Evolutionary conservation across 2,888 invertebrate species (phyloP), one percentile per base, ranked within the genome.

Genomic region (Brachynemurus nebulosus): DNA sequence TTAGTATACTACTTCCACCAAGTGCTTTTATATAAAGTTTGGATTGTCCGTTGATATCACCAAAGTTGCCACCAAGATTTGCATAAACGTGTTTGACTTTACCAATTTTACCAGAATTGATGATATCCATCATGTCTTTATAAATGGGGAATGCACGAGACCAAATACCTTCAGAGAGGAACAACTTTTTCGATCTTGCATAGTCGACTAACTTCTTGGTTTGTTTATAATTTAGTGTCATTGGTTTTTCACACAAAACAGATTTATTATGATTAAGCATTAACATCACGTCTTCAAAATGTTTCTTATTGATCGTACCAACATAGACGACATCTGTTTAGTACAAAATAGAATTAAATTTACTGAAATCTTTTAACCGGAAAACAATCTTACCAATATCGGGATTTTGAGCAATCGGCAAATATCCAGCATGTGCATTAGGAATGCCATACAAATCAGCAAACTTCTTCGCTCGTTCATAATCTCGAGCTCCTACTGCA

Each of bases 81-180:
- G n/a, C n/a, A n/a, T n/a, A n/a, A n/a, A n/a, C n/a, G n/a, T n/a
- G n/a, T n/a, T n/a, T n/a, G n/a, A n/a, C n/a, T n/a, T n/a, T n/a
- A n/a, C n/a, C n/a, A n/a, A n/a, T n/a, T n/a, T n/a, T n/a, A n/a
- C n/a, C n/a, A n/a, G n/a, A n/a, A n/a, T n/a, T n/a, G n/a, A n/a
- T n/a, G n/a, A n/a, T n/a, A n/a, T n/a, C n/a, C n/a, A n/a, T 74
- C 38, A 90, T 58, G 50, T 75, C 72, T 38, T 74, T 65, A 59
- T 90, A 90, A 0, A 74, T 70, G 0, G 92, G 92, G 46, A 88
- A 78, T 40, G 49, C 88, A 25, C 91, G 71, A 0, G 85, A 85
- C 92, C 92, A 93, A n/a, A 89, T 70, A 0, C 80, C 92, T 70
- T 90, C 90, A 86, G 88, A 86, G 1, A 89, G 59, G 57, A 90